A percentile compares a stretch with the other conserved stretches of the same genome.
Conservation (phyloP, 2,888 invertebrate species). For the Leucophenga montana region DNA sequence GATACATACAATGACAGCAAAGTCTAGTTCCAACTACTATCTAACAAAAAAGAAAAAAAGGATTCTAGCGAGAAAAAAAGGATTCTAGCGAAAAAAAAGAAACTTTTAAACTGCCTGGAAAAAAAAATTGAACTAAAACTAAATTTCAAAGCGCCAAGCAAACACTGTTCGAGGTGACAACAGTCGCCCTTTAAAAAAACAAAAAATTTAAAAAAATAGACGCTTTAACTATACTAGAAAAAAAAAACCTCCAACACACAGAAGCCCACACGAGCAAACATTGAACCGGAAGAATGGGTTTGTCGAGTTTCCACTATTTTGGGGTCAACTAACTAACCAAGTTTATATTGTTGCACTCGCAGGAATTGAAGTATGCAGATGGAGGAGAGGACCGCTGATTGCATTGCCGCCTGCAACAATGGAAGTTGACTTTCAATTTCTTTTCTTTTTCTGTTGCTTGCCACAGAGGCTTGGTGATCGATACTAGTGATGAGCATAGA, state of each 20-base stretch:
- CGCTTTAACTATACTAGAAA: too few relatives aligned
- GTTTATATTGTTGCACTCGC: constrained; percentile 5
- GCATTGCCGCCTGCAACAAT: too few relatives aligned
- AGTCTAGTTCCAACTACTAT: background rate
- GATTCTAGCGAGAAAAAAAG: too few relatives aligned
- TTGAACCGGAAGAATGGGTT: too few relatives aligned
- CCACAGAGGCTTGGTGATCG: background rate
- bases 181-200: constrained; percentile 7
- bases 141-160: constrained; percentile 5
- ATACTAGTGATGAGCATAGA: background rate
- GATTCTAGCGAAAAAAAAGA: too few relatives aligned
- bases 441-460: too few relatives aligned
- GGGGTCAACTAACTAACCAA: constrained; percentile 20
- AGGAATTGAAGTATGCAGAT: background rate
- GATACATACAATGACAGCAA: constrained; percentile 9
- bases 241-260: too few relatives aligned
- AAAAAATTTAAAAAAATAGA: background rate
- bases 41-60: background rate
- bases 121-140: background rate
- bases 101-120: background rate
- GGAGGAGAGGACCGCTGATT: background rate
- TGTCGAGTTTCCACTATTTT: background rate
- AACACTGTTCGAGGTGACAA: constrained; percentile 6
- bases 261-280: too few relatives aligned
- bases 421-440: too few relatives aligned